phyloP scores from a whole-genome alignment of 1,140 invertebrate genomes.

The Cepaea nemoralis region DNA sequence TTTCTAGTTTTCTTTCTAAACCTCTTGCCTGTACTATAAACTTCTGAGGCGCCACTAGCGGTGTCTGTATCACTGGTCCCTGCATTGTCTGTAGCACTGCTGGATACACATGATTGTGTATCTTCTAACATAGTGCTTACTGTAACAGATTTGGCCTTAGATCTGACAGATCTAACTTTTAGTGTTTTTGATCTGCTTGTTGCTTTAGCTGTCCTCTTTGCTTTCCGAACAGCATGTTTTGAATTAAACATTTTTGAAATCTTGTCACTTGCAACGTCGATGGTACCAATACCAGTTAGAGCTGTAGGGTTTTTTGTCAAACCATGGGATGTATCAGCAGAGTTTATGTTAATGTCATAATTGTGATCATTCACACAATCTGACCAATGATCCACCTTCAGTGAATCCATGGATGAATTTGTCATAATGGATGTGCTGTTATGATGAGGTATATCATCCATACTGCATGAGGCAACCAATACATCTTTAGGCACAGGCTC shows the following conservation, averaged over 20 bases:
- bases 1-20: slow-evolving; percentile 29
- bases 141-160: not conserved
- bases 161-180: not conserved
- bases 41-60: not conserved
- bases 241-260: not conserved
- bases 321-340: not conserved
- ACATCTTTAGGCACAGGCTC: not conserved
- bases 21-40: not conserved
- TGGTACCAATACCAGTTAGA: not conserved
- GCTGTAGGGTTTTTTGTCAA: not conserved
- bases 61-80: not conserved
- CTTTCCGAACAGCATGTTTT: not conserved
- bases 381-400: not conserved
- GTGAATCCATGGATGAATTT: not conserved
- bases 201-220: not conserved
- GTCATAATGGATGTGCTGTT: not conserved
- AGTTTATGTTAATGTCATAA: not conserved
- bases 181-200: not conserved
- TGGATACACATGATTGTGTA: not conserved
- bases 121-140: not conserved
- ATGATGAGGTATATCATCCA: no score
- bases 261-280: not conserved
- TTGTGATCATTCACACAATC: not conserved
- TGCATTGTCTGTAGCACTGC: not conserved
- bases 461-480: not conserved